Evolutionary conservation across 2,113 vertebrate species (phyloP), one percentile per base, ranked within the genome.

Genomic region (Pachyramphus minor): DNA sequence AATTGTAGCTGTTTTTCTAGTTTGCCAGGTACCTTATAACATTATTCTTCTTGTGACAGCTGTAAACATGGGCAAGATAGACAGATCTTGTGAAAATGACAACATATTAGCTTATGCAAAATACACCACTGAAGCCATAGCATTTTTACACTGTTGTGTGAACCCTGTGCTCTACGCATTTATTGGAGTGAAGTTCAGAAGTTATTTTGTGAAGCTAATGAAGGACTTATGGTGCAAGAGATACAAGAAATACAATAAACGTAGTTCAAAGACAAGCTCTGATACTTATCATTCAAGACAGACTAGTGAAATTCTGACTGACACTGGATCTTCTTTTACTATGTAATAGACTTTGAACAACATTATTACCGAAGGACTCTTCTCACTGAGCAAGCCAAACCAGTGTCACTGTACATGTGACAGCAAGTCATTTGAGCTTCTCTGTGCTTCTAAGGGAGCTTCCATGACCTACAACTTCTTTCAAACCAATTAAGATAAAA

Each of bases 151-250:
- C 93, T 99, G 99, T 95, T 99, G 99, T 35, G 97, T 99, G 62
- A 99, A 99, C 97, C 99, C 99, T 0, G 94, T 99, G 66, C 98
- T 99, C 33, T 99, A 99, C 2, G 99, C 99, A 5, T 99, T 99
- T 24, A 95, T 99, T 2, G 99, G 99, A 1, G 99, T 99, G 42
- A 99, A 98, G 93, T 99, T 99, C 89, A 97, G 99, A 74, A 98
- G 94, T 97, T 98, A 99, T 95, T 99, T 99, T 95, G 89, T 98
- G 66, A 98, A 97, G 97, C 97, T 99, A 77, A 62, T 98, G 81
- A 97, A 95, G 87, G 98, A 98, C 50, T 28, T 98, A 31, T 98
- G 98, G 97, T 99, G 98, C 52, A 66, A 97, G 63, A 96, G 97
- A 7, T 96, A 98, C 67, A 97, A 63, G 58, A 98, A 97, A 87